A percentile compares a stretch with the other conserved stretches of the same genome.
These are phyloP conservation scores for Montipora foliosa DNA, from an alignment of 64 coral and sea anemone species.

Conservation along the genomic window DNA sequence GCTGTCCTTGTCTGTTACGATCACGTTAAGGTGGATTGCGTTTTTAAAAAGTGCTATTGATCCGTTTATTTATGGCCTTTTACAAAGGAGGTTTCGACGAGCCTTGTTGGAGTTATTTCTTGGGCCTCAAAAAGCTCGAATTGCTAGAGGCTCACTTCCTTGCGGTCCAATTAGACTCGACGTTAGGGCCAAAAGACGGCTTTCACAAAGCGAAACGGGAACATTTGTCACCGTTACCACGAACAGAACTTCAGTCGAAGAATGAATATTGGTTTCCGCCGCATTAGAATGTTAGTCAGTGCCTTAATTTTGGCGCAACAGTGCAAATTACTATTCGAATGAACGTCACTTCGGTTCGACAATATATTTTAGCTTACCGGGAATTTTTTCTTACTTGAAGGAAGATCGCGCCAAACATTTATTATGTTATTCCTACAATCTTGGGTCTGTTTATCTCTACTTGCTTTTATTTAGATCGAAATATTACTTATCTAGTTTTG, in stretches of 20 bases:
- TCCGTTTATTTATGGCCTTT: slow-evolving; percentile 97
- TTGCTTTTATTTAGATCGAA: slow-evolving; percentile 19
- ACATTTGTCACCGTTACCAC: slow-evolving; percentile 69
- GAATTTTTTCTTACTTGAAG: no score
- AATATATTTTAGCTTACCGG: not conserved
- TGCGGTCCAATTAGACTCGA: slow-evolving; percentile 71
- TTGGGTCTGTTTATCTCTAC: slow-evolving; percentile 1
- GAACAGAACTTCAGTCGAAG: slow-evolving; percentile 75
- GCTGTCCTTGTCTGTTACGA: slow-evolving; percentile 62
- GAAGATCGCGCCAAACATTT: not conserved
- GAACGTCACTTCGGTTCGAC: not conserved
- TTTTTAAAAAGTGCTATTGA: slow-evolving; percentile 95
- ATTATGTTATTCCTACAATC: not conserved
- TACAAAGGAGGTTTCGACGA: slow-evolving; percentile 92
- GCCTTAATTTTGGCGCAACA: not conserved
- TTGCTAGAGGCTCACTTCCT: slow-evolving; percentile 81
- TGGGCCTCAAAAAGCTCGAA: slow-evolving; percentile 71
- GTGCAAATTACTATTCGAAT: not conserved
- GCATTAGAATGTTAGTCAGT: not conserved
- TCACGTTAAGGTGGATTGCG: slow-evolving; percentile 85
- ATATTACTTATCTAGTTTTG: not conserved
- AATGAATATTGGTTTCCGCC: not conserved
- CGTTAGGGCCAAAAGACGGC: slow-evolving; percentile 81
- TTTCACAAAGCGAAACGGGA: slow-evolving; percentile 86
- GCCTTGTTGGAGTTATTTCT: slow-evolving; percentile 80